Base-by-base conservation (phyloP, 2,797 vertebrate genomes). In the Gorsachius magnificus region DNA sequence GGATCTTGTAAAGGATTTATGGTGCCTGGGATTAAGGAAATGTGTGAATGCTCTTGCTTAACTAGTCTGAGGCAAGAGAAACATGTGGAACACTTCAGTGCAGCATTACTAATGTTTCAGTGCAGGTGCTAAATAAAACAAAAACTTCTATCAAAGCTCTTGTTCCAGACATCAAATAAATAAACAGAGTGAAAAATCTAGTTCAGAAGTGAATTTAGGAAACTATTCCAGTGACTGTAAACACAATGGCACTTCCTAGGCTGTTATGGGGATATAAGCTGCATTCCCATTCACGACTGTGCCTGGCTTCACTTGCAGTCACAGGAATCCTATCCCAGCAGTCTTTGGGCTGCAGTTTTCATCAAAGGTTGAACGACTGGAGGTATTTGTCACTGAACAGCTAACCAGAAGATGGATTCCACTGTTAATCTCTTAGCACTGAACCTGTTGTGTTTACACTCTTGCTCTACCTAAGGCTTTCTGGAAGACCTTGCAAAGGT, bases 1-100 rank as follows among this genome's bases (percentile, higher is more conserved):
- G 76, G 95, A 84, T 80, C 79, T 96, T 94, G 90, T 89, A 97
- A 97, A 97, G 95, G 92, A 97, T 98, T 98, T 98, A 97, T 96
- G 92, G 80, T 60, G 90, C 89, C 89, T 76, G 43, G 97, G 97
- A 98, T 98, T 98, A 97, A 97, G 96, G 82, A 93, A 97, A 96
- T 90, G 36, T 97, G 96, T 96, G 97, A 97, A 97, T 94, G 94
- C 78, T 33, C 31, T 96, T 95, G 87, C 89, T 97, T 89, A 97
- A 86, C 96, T 10, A 28, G 74, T 87, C 83, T 87, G 92, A 96
- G 91, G 90, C 96, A 96, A 97, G 77, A 95, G 96, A 97, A 97
- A 97, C 98, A 98, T 97, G 96, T 97, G 97, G 97, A 97, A 97
- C 72, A n/a, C 74, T 97, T 98, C 97, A 97, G 36, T 84, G 94